These are phyloP conservation scores for Cochlearius cochlearius DNA, from an alignment of 2,113 vertebrate genomes.

Conservation along the genomic window DNA sequence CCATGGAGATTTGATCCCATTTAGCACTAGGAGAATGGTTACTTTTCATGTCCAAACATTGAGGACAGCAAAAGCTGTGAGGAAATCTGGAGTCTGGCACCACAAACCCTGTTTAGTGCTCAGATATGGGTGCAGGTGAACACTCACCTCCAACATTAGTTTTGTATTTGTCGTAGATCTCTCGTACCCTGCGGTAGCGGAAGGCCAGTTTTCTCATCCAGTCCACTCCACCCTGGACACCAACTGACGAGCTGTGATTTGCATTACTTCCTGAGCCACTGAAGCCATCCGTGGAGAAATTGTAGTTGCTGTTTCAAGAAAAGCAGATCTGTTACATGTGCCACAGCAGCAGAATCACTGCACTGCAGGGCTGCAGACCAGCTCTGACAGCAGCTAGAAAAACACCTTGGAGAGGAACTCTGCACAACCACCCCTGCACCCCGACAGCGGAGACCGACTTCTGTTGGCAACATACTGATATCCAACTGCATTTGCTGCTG, in stretches of 20 bases:
- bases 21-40: not conserved
- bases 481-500: not conserved
- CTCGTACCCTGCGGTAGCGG: slow-evolving; percentile 92
- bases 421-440: not conserved
- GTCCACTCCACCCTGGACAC: slow-evolving; percentile 93
- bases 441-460: accelerated
- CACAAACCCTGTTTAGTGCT: not conserved
- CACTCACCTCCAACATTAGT: slow-evolving; percentile 89
- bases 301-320: slow-evolving; percentile 85
- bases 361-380: accelerated
- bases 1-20: not conserved
- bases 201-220: slow-evolving; percentile 99
- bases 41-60: not conserved
- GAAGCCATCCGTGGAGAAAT: slow-evolving; percentile 92
- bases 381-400: not conserved
- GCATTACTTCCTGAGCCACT: slow-evolving; percentile 80
- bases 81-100: not conserved
- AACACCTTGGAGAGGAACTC: not conserved
- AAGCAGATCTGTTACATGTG: not conserved
- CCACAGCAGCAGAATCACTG: not conserved
- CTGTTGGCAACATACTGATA: accelerated
- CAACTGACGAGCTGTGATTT: slow-evolving; percentile 77
- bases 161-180: slow-evolving; percentile 93
- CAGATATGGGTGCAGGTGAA: not conserved
- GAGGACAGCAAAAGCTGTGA: not conserved